Conservation (phyloP, 2,113 vertebrate genomes). For the Sebastes fasciatus region DNA sequence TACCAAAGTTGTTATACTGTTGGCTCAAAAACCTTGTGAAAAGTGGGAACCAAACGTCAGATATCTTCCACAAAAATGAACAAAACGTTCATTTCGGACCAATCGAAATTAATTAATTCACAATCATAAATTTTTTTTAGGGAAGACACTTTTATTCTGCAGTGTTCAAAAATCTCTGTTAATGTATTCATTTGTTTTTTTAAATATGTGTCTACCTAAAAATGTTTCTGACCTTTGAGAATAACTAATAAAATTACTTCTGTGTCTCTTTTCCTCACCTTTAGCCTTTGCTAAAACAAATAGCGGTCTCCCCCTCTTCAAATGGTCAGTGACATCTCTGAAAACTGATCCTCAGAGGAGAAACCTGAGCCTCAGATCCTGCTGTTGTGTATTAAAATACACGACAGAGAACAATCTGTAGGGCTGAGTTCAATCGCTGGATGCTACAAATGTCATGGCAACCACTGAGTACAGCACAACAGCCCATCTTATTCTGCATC, state of each 20-base stretch:
- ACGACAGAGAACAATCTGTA: background rate
- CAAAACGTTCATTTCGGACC: no score
- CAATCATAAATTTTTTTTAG: no score
- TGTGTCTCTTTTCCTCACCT: background rate
- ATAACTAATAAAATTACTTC: background rate
- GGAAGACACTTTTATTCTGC: no score
- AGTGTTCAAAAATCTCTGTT: no score
- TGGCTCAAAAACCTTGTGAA: no score
- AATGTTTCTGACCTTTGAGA: background rate
- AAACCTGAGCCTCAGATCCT: background rate
- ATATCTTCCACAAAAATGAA: no score
- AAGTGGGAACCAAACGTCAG: no score
- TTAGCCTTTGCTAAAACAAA: background rate
- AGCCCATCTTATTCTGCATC: background rate
- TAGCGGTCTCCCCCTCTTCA: background rate
- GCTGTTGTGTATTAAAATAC: background rate
- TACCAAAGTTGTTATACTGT: no score
- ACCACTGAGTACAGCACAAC: conserved; percentile 12
- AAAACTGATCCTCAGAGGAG: background rate
- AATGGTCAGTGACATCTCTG: background rate
- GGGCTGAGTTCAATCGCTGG: background rate
- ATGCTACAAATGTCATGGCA: conserved; percentile 31
- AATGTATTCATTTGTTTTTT: no score
- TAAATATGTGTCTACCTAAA: no score
- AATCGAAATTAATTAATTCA: no score